These are phyloP conservation scores for Narcine bancroftii DNA, from an alignment of 2,113 vertebrate genomes.

Conservation along the genomic window DNA sequence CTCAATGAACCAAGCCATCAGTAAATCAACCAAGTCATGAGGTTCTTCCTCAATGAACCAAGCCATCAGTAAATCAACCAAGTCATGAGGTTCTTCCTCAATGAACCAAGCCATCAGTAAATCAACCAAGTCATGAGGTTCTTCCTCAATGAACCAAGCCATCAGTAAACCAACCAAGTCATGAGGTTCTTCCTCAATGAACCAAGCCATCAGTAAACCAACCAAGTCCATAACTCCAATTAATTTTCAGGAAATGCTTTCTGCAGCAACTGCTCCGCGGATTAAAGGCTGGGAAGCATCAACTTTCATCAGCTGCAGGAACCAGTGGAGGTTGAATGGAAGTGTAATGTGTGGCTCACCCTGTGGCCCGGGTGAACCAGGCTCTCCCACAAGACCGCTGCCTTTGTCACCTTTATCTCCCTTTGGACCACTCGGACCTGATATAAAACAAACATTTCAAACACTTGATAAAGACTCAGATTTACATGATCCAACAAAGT, in stretches of 20 bases:
- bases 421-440: slow-evolving; percentile 70
- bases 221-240: not conserved
- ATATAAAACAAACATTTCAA: slow-evolving; percentile 1
- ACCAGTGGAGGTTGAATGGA: not conserved
- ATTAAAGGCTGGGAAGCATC: not conserved
- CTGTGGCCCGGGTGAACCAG: slow-evolving; percentile 76
- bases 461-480: not conserved
- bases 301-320: not conserved
- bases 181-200: too few relatives aligned
- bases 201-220: not conserved
- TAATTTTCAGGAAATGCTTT: not conserved
- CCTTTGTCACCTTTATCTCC: slow-evolving; percentile 84
- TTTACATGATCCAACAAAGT: not conserved
- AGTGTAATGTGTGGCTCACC: slow-evolving; percentile 53
- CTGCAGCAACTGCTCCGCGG: not conserved
- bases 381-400: slow-evolving; percentile 77
- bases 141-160: too few relatives aligned
- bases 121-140: too few relatives aligned
- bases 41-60: too few relatives aligned
- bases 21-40: too few relatives aligned
- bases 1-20: too few relatives aligned
- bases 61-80: too few relatives aligned
- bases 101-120: too few relatives aligned
- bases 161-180: too few relatives aligned
- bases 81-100: too few relatives aligned